Evolutionary conservation across 2,113 vertebrate genomes (phyloP), one percentile per base, ranked within the genome.

Genomic region (Chunga burmeisteri): DNA sequence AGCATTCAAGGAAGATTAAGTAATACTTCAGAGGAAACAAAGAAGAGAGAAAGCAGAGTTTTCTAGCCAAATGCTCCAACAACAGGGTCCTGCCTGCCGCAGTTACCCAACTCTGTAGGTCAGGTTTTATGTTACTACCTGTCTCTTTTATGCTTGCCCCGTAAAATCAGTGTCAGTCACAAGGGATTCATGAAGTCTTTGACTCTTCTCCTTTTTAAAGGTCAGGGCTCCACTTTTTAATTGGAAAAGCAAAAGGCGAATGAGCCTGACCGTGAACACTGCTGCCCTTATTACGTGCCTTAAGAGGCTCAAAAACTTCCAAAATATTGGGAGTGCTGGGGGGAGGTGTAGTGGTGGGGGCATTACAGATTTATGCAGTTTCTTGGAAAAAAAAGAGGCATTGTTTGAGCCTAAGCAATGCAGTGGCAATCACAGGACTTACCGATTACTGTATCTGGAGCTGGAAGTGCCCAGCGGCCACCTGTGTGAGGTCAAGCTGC

Each of bases 121-220:
- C 94, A 91, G 46, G 53, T 96, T 97, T 96, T 96, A 96, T 93
- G 81, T 73, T 77, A 25, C 81, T 84, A 94, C 91, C 97, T 89
- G 58, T 90, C 95, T 93, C 49, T 95, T 96, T 96, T 96, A 95
- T 79, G 89, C 40, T 56, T 80, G 83, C 86, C 88, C 95, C 91
- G 86, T 87, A 96, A 96, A 96, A 91, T 90, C 91, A 77, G 67
- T 32, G 23, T 92, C 90, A 85, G 70, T 62, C 49, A 1, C 84
- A 72, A 87, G 84, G 95, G 94, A 92, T 97, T 91, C 81, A 68
- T 85, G 93, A 95, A 96, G 94, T 63, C 87, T 96, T 90, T 93
- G 91, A 91, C 89, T 95, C 59, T 32, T 95, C 84, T 88, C 91
- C 74, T 81, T 94, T 96, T 59, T 73, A 96, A 96, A 97, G 95